These are phyloP conservation scores for Schrankia costaestrigalis DNA, from an alignment of 2,888 invertebrate species.

Conservation along the genomic window DNA sequence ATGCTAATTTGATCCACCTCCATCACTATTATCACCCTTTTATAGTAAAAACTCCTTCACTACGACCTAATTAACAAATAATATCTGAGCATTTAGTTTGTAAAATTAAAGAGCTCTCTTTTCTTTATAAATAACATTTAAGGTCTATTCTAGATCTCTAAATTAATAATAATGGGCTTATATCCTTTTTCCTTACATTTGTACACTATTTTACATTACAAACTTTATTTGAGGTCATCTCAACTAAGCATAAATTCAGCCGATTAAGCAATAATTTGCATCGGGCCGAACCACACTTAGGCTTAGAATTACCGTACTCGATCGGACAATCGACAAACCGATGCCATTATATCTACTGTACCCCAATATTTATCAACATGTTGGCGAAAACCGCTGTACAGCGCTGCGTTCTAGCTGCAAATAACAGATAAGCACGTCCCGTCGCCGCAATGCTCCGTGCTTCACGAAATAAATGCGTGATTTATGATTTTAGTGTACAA, in stretches of 20 bases:
- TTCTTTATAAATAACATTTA: too few species aligned
- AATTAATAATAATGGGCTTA: too few species aligned
- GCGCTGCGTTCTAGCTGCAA: slow-evolving; percentile 62
- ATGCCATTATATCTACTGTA: slow-evolving; percentile 31
- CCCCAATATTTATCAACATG: slow-evolving; percentile 71
- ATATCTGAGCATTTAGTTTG: too few species aligned
- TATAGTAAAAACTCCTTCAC: too few species aligned
- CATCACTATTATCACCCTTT: too few species aligned
- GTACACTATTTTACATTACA: too few species aligned
- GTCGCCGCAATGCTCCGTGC: slow-evolving; percentile 62
- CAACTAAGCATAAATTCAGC: slow-evolving; percentile 29
- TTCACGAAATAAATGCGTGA: slow-evolving; percentile 71
- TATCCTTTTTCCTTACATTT: too few species aligned
- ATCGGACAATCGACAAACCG: slow-evolving; percentile 33
- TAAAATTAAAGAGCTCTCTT: too few species aligned
- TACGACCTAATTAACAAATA: too few species aligned
- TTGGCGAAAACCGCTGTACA: slow-evolving; percentile 53
- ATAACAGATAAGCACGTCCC: slow-evolving; percentile 75
- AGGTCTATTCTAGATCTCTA: too few species aligned
- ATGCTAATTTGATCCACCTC: too few species aligned
- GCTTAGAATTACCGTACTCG: slow-evolving; percentile 37
- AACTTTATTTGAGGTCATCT: too few species aligned
- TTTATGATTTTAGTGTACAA: slow-evolving; percentile 68
- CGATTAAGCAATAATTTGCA: slow-evolving; percentile 43
- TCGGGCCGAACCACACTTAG: slow-evolving; percentile 24